A percentile compares a stretch with the other conserved stretches of the same genome.
Conservation (phyloP, 2,888 invertebrate genomes). For the Tetragonula carbonaria region DNA sequence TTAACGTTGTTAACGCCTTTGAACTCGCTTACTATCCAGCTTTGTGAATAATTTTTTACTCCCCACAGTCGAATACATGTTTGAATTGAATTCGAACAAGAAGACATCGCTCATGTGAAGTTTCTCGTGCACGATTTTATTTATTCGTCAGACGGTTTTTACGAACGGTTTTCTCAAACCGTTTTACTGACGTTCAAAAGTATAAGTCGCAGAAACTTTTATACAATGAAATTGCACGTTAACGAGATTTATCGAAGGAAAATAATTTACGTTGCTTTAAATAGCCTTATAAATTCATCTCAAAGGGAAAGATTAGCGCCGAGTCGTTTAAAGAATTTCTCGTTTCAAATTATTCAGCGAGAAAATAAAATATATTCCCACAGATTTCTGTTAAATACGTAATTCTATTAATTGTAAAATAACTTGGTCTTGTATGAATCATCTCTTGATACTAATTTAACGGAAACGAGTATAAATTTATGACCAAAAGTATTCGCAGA, state of each 20-base stretch:
- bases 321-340: too few relatives aligned
- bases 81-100: slow-evolving; percentile 3
- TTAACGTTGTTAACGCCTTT: not conserved
- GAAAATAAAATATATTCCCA: too few relatives aligned
- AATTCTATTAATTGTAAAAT: too few relatives aligned
- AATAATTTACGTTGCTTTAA: too few relatives aligned
- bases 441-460: not conserved
- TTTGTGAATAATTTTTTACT: slow-evolving; percentile 11
- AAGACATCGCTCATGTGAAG: not conserved
- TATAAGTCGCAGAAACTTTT: not conserved
- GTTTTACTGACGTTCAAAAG: not conserved
- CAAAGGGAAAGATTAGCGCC: too few relatives aligned
- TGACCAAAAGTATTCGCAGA: too few relatives aligned
- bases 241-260: too few relatives aligned
- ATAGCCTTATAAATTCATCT: too few relatives aligned
- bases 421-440: too few relatives aligned
- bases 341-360: too few relatives aligned
- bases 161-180: not conserved
- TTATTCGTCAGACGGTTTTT: not conserved
- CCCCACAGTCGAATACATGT: not conserved
- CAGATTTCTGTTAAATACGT: too few relatives aligned
- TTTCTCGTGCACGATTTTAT: not conserved
- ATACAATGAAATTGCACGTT: not conserved
- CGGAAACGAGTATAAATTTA: not conserved
- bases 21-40: slow-evolving; percentile 1